Base-by-base conservation (phyloP, 1,140 invertebrate species). In the Drosophila sproati region DNA sequence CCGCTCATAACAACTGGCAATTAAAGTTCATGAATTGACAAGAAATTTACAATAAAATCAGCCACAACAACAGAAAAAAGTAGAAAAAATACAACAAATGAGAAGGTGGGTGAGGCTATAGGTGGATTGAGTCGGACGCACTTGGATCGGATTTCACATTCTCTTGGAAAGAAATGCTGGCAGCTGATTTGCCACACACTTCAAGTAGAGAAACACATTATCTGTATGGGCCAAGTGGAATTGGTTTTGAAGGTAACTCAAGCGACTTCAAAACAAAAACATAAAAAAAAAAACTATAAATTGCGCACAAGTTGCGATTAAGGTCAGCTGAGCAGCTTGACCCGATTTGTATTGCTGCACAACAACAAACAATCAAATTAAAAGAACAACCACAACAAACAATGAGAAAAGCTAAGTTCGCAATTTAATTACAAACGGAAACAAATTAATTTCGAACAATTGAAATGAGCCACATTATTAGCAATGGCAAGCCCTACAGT, bases 11-110 rank as follows among this genome's bases (percentile, higher is more conserved):
- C 74, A 71, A 77, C 66, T 64, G 56, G 83, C 80, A 88, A 88
- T 88, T 88, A 88, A 88, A 89, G 66, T 73, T 68, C 39, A 78
- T 88, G 85, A 88, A 89, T 88, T 88, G 85, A 89, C 85, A 88
- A 88, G 70, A 88, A 90, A 89, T 78, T 62, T 29, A 68, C 51
- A 66, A 69, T 52, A 71, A 74, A 71, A 81, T 79, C 48, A 56
- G 70, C 64, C 64, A 66, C 67, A 72, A 31, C 28, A 59, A 55
- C 69, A 64, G 45, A 73, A 67, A 67, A 47, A 20, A 55, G 56
- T 39, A 69, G 57, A 73, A 34, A 34, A 39, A 39, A 8, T 8
- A 3, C 50, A 71, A 62, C 12, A 37, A n/a, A 41, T 10, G 52
- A 39, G 57, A 51, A 68, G 64, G 64, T 83, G 81, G 78, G 82